Conservation (phyloP, 2,113 vertebrate species). For the Xiphias gladius region DNA sequence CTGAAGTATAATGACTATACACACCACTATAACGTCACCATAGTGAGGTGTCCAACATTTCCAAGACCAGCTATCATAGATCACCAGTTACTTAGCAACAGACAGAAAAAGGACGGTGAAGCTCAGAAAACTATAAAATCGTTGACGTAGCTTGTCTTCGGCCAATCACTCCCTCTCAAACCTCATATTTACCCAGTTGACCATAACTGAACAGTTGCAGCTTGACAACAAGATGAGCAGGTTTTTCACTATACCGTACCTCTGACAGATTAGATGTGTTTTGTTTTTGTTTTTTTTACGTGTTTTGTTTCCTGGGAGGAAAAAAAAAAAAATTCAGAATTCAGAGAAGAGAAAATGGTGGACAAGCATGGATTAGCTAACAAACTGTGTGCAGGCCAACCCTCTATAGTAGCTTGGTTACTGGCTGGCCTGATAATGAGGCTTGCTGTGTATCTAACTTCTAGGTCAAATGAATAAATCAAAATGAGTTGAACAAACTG, state of each 20-base stretch:
- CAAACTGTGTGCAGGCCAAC: background rate
- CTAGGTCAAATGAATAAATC: background rate
- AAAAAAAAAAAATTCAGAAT: background rate
- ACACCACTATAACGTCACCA: too few relatives aligned
- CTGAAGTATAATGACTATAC: too few relatives aligned
- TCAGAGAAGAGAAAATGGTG: background rate
- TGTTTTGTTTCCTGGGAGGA: constrained; percentile 27
- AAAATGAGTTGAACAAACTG: background rate
- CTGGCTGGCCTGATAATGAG: background rate
- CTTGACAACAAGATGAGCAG: constrained; percentile 58
- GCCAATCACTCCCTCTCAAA: constrained; percentile 25
- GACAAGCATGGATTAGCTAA: background rate
- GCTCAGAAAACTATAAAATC: constrained; percentile 33
- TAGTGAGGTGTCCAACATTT: too few relatives aligned
- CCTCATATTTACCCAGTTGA: constrained; percentile 2
- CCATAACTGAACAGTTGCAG: constrained; percentile 18
- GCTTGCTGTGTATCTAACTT: background rate
- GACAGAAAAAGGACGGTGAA: constrained; percentile 20
- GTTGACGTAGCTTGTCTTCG: constrained; percentile 34
- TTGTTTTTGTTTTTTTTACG: background rate
- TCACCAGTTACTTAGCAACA: constrained; percentile 59
- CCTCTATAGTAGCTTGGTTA: background rate
- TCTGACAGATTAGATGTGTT: background rate
- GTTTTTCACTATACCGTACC: constrained; percentile 22
- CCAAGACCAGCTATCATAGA: too few relatives aligned